Evolutionary conservation across 1,140 invertebrate genomes (phyloP), one percentile per base, ranked within the genome.

Genomic region (Drosophila nebulosa): DNA sequence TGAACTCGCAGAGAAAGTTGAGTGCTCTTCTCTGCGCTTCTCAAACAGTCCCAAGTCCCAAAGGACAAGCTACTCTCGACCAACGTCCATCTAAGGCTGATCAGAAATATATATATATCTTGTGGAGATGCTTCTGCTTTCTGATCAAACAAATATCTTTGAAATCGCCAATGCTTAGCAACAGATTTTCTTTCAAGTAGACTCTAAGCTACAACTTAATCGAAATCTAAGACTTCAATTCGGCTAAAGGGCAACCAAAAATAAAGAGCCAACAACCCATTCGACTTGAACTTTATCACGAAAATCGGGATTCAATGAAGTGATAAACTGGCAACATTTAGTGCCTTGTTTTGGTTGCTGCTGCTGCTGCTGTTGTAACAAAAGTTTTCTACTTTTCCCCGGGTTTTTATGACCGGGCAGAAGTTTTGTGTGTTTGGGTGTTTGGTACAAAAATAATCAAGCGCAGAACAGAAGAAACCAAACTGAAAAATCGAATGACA

Each of bases 311-410:
- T 60, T 21, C 78, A 79, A 80, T 79, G 78, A 79, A 65, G 78
- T 80, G 78, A 79, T 80, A 79, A 80, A 76, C 72, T 72, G 78
- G 78, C 64, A 79, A 76, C 78, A 80, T 80, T 80, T 73, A 76
- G 68, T 63, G 63, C 53, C 68, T 56, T 73, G 52, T 68, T 59
- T 57, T 56, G 27, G 27, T 32, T 58, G 27, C 21, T 60, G n/a
- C 39, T 27, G 10, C 30, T 12, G 30, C 30, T 32, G 39, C 39
- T 21, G n/a, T 12, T 36, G 14, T 46, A 46, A 46, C 39, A 46
- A 46, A 46, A 46, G 39, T 26, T 24, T 22, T 63, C 36, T 27
- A 51, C 42, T 30, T 32, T 32, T 35, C 10, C 7, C n/a, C 2
- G 65, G 53, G 36, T 50, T 78, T 79, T 79, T 79, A 79, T 69